phyloP scores from a whole-genome alignment of 1,140 invertebrate genomes.

The Zaprionus nigranus region DNA sequence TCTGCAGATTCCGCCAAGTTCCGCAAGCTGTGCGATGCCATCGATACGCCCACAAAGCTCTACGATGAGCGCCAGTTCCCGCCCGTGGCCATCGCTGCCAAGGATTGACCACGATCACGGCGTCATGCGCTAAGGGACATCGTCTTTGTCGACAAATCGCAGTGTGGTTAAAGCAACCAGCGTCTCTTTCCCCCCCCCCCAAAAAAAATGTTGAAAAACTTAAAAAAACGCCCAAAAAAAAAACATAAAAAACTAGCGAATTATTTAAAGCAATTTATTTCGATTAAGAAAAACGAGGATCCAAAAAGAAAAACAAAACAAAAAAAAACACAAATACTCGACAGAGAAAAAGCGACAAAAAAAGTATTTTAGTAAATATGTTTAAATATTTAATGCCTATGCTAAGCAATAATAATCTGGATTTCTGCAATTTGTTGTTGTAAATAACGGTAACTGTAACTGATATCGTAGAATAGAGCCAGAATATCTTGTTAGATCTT shows the following conservation, averaged over 20 bases:
- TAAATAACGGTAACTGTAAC: conserved; percentile 29
- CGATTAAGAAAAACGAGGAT: conserved; percentile 36
- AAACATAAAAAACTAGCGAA: conserved; percentile 33
- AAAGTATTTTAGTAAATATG: conserved; percentile 65
- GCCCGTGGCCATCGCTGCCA: conserved; percentile 79
- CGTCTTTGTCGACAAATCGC: conserved; percentile 50
- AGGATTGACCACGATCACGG: conserved; percentile 71
- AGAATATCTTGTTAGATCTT: conserved; percentile 18
- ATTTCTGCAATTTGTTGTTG: conserved; percentile 20
- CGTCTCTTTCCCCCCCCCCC: conserved; percentile 20
- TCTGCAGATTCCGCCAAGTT: conserved; percentile 80
- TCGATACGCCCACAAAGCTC: conserved; percentile 80
- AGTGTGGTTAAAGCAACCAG: conserved; percentile 41
- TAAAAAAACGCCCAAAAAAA: conserved; percentile 25
- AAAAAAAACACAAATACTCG: conserved; percentile 59
- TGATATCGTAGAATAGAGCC: background rate
- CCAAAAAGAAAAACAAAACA: conserved; percentile 22
- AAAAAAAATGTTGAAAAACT: conserved; percentile 41
- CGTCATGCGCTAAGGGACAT: conserved; percentile 36
- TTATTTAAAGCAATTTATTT: conserved; percentile 49
- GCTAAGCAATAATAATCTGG: conserved; percentile 22
- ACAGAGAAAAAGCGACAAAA: conserved; percentile 59
- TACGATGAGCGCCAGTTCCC: conserved; percentile 83
- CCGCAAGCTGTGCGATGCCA: conserved; percentile 81
- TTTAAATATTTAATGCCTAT: conserved; percentile 37